phyloP scores from a whole-genome alignment of 2,113 vertebrate species.

The Microcebus lehilahytsara region DNA sequence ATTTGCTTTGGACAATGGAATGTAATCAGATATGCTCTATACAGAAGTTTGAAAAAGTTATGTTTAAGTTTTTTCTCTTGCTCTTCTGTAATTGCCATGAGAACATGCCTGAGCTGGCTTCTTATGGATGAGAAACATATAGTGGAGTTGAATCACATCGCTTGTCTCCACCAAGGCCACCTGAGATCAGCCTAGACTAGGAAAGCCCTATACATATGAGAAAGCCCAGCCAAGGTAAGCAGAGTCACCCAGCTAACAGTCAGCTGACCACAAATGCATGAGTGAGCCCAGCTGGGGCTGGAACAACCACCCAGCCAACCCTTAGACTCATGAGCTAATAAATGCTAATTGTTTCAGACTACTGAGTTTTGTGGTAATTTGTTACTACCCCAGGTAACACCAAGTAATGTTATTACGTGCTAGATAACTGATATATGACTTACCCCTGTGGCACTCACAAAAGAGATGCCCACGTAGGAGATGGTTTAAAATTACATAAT shows the following conservation, averaged over 20 bases:
- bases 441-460: neutral
- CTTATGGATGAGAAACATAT: neutral
- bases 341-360: neutral
- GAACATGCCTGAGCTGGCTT: neutral
- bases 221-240: neutral
- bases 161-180: neutral
- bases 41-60: neutral
- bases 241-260: neutral
- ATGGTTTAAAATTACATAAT: neutral
- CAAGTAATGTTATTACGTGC: neutral
- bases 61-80: neutral
- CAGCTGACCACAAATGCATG: neutral
- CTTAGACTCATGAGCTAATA: neutral
- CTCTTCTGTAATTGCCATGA: neutral
- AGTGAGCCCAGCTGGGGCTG: neutral
- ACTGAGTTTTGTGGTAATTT: neutral
- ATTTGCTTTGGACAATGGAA: neutral
- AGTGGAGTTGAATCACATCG: neutral
- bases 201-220: fast-evolving
- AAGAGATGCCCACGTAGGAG: neutral
- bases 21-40: neutral
- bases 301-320: neutral
- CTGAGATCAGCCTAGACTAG: neutral
- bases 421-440: neutral
- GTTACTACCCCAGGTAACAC: neutral